Percentiles rank a stretch among this genome's conserved stretches.
Conservation (phyloP, 1,140 invertebrate genomes). For the Condylostylus longicornis region DNA sequence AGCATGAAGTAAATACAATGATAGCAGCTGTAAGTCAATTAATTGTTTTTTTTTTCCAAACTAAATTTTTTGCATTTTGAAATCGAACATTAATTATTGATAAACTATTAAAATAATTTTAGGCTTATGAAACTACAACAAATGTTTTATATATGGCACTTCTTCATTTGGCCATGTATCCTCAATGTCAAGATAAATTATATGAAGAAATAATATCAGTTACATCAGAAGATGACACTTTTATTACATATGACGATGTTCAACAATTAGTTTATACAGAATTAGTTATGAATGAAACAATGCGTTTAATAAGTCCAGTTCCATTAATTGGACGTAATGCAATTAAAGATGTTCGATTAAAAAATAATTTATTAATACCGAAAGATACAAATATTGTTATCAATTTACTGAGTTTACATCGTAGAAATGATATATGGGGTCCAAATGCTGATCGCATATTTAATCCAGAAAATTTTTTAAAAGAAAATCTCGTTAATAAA, state of each 20-base stretch:
- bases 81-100: too few species aligned
- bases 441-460: constrained; percentile 18
- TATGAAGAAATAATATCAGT: constrained; percentile 43
- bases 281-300: constrained; percentile 45
- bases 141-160: constrained; percentile 25
- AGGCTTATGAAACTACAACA: constrained; percentile 29
- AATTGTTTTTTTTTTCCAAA: too few species aligned
- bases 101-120: too few species aligned
- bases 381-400: constrained; percentile 23
- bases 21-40: constrained; percentile 23
- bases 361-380: constrained; percentile 13
- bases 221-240: constrained; percentile 34
- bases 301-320: constrained; percentile 34
- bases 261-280: constrained; percentile 46
- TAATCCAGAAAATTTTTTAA: constrained; percentile 28
- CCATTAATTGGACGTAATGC: constrained; percentile 21
- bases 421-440: constrained; percentile 21
- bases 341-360: constrained; percentile 16
- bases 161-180: constrained; percentile 25
- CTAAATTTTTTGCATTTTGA: too few species aligned
- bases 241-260: constrained; percentile 39
- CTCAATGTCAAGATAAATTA: constrained; percentile 37
- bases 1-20: constrained; percentile 27
- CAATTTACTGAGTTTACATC: constrained; percentile 27
- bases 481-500: constrained; percentile 6